Evolutionary conservation across 2,113 vertebrate genomes (phyloP).

Genomic region (Megalops atlanticus): DNA sequence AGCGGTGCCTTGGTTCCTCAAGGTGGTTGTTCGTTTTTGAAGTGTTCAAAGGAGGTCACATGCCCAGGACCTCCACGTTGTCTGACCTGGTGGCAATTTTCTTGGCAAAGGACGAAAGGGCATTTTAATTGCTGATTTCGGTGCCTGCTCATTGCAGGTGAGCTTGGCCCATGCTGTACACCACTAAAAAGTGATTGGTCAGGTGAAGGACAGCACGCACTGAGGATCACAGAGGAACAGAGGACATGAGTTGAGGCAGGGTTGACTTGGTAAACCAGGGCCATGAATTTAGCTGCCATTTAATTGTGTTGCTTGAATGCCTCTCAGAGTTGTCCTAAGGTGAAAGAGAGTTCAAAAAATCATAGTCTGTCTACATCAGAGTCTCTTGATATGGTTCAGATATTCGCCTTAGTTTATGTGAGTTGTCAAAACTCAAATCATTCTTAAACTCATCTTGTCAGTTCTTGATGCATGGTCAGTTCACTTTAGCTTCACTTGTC

Average conservation of each 20-base stretch:
- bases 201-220: background rate
- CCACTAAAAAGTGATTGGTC: background rate
- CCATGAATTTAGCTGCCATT: background rate
- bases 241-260: background rate
- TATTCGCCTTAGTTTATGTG: too few species aligned
- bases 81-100: background rate
- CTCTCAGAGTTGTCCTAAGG: background rate
- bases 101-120: background rate
- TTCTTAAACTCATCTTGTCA: too few species aligned
- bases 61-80: background rate
- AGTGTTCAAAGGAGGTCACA: background rate
- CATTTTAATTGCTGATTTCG: background rate
- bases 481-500: too few species aligned
- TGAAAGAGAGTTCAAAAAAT: background rate
- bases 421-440: too few species aligned
- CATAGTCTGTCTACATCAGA: too few species aligned
- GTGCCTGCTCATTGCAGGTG: slow-evolving; percentile 1
- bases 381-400: too few species aligned
- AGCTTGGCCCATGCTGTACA: background rate
- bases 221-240: background rate
- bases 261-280: background rate
- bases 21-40: background rate
- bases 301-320: background rate
- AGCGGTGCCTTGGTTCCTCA: background rate
- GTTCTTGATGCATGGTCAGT: too few species aligned